A percentile compares a stretch with the other conserved stretches of the same genome.
Conservation (phyloP, 1,140 invertebrate species). For the Drosophila dunni region DNA sequence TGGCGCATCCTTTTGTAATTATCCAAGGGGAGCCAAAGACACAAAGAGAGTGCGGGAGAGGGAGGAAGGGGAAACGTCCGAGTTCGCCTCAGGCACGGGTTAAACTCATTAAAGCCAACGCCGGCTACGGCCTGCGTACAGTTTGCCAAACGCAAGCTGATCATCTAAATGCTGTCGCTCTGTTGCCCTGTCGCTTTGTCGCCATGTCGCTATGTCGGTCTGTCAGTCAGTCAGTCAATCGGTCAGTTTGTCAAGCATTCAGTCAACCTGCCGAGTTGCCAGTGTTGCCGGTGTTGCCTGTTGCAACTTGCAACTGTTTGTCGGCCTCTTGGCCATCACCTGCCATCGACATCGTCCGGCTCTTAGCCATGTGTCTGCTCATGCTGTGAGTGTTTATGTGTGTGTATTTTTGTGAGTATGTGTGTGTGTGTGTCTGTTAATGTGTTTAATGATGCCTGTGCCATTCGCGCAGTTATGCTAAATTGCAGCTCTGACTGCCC, state of each 20-base stretch:
- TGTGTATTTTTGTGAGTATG: conserved; percentile 12
- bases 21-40: conserved; percentile 32
- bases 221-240: conserved; percentile 28
- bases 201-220: conserved; percentile 14
- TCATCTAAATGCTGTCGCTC: conserved; percentile 26
- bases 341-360: conserved; percentile 60
- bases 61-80: conserved; percentile 9
- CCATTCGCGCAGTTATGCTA: conserved; percentile 74
- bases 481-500: conserved; percentile 49
- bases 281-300: no score
- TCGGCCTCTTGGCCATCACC: conserved; percentile 68
- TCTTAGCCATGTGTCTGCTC: conserved; percentile 26
- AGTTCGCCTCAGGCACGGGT: conserved; percentile 65
- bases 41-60: background rate
- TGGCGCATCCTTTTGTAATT: conserved; percentile 77
- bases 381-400: background rate
- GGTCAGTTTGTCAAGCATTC: conserved; percentile 49
- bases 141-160: conserved; percentile 45
- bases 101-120: conserved; percentile 73
- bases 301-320: conserved; percentile 50
- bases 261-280: conserved; percentile 52
- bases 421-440: conserved; percentile 62
- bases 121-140: conserved; percentile 56
- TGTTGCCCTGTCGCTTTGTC: conserved; percentile 19
- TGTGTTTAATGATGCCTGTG: conserved; percentile 80